Conservation (phyloP, 2,888 invertebrate genomes). For the Strigamia crassipes region DNA sequence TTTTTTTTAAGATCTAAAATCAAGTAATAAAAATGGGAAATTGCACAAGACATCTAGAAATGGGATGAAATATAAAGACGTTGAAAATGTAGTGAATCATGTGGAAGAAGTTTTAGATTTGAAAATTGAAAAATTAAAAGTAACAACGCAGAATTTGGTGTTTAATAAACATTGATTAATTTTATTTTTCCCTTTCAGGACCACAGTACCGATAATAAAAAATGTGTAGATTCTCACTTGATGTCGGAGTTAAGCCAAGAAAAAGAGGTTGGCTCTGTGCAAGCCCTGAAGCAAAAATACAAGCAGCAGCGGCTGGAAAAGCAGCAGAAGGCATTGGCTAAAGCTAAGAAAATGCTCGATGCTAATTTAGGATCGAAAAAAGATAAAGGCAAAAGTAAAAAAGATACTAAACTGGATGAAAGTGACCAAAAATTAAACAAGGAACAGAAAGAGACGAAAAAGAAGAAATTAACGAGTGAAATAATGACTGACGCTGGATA, state of each 20-base stretch:
- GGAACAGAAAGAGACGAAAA: neutral
- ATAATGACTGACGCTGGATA: neutral
- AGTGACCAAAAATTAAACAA: slow-evolving; percentile 8
- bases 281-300: slow-evolving; percentile 66
- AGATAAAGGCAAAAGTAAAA: slow-evolving; percentile 29
- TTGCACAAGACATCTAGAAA: slow-evolving; percentile 53
- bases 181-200: neutral
- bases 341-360: slow-evolving; percentile 48
- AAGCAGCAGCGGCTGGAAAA: slow-evolving; percentile 68
- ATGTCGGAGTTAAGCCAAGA: neutral
- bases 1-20: slow-evolving; percentile 17
- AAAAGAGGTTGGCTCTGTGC: slow-evolving; percentile 58
- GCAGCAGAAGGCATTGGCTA: slow-evolving; percentile 54
- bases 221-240: neutral
- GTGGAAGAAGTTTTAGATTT: neutral
- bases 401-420: neutral
- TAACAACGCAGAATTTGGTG: neutral
- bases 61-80: neutral
- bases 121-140: slow-evolving; percentile 16
- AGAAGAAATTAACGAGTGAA: neutral
- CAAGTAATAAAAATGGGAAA: slow-evolving; percentile 44
- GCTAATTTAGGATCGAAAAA: slow-evolving; percentile 16
- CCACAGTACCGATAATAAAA: neutral
- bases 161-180: neutral
- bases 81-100: neutral